These are phyloP conservation scores for Cephalopterus ornatus DNA, from an alignment of 2,113 vertebrate species.

Conservation along the genomic window DNA sequence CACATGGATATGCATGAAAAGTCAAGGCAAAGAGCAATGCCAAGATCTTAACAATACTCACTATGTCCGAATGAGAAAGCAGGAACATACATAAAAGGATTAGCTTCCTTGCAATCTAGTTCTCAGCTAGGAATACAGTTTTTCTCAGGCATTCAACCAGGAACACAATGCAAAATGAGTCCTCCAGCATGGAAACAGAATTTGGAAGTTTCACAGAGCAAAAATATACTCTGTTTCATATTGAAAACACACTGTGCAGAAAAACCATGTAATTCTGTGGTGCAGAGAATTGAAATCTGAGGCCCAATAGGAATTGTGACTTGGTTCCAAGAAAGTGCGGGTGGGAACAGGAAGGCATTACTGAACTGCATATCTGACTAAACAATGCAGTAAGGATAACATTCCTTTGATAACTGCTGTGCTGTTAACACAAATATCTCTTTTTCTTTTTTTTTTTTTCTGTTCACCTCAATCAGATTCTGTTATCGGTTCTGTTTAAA, in stretches of 20 bases:
- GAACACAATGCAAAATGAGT: conserved; percentile 26
- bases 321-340: conserved; percentile 13
- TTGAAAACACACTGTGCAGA: conserved; percentile 20
- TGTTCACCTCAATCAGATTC: neutral
- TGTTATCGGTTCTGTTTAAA: neutral
- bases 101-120: conserved; percentile 29
- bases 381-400: neutral
- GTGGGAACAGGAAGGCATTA: conserved; percentile 4
- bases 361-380: neutral
- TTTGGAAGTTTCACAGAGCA: neutral
- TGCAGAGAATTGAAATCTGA: conserved; percentile 21
- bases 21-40: conserved; percentile 26
- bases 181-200: neutral
- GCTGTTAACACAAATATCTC: neutral
- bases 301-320: neutral
- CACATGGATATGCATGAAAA: conserved; percentile 17
- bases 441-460: neutral
- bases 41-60: conserved; percentile 37
- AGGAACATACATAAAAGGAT: conserved; percentile 21
- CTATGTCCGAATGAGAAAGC: neutral
- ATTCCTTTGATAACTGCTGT: neutral
- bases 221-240: neutral
- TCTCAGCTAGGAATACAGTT: neutral
- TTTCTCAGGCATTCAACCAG: conserved; percentile 15
- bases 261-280: neutral